Evolutionary conservation across 2,113 vertebrate species (phyloP).

Genomic region (Hyperopisus bebe): DNA sequence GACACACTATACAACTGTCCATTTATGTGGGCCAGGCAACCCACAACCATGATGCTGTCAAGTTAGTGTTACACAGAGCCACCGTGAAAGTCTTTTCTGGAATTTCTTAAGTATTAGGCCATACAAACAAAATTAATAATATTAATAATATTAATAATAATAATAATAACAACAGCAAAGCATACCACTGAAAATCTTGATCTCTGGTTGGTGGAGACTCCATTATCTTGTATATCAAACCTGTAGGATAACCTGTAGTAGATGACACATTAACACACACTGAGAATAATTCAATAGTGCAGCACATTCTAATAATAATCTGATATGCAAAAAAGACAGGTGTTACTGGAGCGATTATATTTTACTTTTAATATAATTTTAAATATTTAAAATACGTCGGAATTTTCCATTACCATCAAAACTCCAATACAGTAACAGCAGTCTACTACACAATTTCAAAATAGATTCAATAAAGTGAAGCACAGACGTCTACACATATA

Average conservation of each 20-base stretch:
- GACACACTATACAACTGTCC: neutral
- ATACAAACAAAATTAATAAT: neutral
- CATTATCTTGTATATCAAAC: neutral
- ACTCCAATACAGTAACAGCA: neutral
- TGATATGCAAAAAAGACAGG: neutral
- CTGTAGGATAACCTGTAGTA: neutral
- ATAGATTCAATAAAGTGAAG: neutral
- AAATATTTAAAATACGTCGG: neutral
- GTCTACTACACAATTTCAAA: neutral
- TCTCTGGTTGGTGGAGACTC: constrained; percentile 14
- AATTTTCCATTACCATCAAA: neutral
- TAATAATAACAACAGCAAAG: neutral
- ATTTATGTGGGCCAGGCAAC: neutral
- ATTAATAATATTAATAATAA: neutral
- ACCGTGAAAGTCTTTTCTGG: neutral
- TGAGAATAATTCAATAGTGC: neutral
- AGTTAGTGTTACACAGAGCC: neutral
- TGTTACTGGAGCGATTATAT: neutral
- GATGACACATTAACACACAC: neutral
- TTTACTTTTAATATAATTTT: neutral
- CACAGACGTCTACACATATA: neutral
- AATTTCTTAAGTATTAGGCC: neutral
- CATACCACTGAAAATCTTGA: constrained; percentile 1
- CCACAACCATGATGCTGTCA: neutral
- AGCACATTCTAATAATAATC: neutral